Percentiles rank a stretch among this genome's conserved stretches.
phyloP scores from a whole-genome alignment of 2,888 invertebrate species.

The Enoplolaimus lenunculus region DNA sequence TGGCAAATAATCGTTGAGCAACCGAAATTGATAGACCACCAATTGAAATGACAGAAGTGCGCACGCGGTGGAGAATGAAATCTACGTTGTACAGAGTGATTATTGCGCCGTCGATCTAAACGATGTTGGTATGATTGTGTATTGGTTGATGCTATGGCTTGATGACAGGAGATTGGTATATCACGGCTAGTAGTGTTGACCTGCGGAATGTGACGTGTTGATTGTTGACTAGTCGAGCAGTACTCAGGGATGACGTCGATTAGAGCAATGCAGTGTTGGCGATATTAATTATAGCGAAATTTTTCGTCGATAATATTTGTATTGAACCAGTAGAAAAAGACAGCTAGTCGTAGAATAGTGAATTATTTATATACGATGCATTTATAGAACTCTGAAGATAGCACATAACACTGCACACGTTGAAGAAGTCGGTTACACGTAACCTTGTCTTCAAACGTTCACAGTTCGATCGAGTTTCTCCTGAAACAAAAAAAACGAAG shows the following conservation, averaged over 20 bases:
- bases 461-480: background rate
- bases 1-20: background rate
- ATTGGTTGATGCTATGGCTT: background rate
- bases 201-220: background rate
- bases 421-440: background rate
- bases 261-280: background rate
- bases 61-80: background rate
- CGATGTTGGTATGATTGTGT: background rate
- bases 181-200: background rate
- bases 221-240: background rate
- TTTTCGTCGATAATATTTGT: background rate
- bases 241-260: background rate
- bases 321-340: background rate
- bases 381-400: background rate
- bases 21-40: background rate
- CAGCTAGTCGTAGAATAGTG: background rate
- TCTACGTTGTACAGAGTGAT: background rate
- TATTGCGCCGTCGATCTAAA: background rate
- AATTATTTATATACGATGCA: background rate
- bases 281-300: background rate
- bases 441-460: background rate
- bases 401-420: background rate
- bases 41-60: background rate
- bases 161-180: background rate
- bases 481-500: background rate